Conservation (phyloP, 1,140 invertebrate genomes). For the Triops longicaudatus region DNA sequence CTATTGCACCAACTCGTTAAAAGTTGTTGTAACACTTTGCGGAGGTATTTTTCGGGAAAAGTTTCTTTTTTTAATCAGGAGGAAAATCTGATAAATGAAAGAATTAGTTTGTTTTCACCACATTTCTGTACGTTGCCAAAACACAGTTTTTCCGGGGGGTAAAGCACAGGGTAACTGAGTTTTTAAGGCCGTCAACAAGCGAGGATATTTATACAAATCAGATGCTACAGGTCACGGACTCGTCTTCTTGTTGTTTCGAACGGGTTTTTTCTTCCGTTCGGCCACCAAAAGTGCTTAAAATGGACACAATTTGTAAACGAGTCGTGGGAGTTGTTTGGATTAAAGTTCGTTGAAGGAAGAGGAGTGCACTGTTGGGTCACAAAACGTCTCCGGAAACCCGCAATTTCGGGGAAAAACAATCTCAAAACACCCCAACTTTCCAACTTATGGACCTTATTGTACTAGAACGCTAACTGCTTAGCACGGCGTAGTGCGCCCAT, state of each 20-base stretch:
- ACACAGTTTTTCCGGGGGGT: neutral
- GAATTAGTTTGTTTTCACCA: neutral
- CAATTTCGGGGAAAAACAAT: constrained; percentile 17
- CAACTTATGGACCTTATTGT: neutral
- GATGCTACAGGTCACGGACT: constrained; percentile 26
- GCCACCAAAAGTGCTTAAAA: neutral
- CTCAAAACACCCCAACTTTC: neutral
- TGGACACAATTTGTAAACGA: neutral
- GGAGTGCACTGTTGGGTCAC: neutral
- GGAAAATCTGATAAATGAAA: no score
- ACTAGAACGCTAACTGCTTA: constrained; percentile 9
- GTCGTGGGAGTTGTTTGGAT: no score
- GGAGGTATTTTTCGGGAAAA: no score
- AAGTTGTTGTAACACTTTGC: no score
- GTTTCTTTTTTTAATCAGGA: no score
- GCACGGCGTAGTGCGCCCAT: constrained; percentile 1
- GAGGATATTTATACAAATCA: neutral
- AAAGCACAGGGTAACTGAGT: neutral
- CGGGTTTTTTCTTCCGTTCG: constrained; percentile 18
- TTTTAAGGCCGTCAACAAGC: neutral
- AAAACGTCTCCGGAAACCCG: constrained; percentile 11
- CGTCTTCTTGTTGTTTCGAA: neutral
- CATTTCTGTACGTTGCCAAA: neutral
- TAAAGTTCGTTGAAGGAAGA: no score
- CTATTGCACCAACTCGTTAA: no score